Percentiles rank a stretch among this genome's conserved stretches.
phyloP scores from a whole-genome alignment of 2,797 vertebrate species.

The Poeciliopsis turneri region DNA sequence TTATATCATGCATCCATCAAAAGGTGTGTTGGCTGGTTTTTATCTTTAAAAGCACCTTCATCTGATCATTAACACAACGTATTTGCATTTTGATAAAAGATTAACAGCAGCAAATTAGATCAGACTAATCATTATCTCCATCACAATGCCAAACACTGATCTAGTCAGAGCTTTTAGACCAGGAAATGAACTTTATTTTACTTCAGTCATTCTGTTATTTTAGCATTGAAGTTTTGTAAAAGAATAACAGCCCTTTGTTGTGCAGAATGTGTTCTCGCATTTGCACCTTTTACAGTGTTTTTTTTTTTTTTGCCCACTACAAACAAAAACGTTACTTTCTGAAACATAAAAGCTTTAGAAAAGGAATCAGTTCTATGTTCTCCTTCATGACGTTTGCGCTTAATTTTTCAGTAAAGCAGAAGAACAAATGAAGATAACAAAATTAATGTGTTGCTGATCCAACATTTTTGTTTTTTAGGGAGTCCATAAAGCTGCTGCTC shows the following conservation, averaged over 20 bases:
- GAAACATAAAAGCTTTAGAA: background rate
- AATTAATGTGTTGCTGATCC: background rate
- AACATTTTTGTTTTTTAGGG: slow-evolving; percentile 38
- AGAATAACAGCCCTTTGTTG: background rate
- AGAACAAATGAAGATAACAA: background rate
- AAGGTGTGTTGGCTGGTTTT: slow-evolving; percentile 43
- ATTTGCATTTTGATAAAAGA: background rate
- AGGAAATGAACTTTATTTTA: background rate
- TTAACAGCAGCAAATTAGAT: background rate
- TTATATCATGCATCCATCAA: background rate
- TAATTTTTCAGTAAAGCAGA: background rate
- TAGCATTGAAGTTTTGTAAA: background rate
- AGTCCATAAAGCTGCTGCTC: slow-evolving; percentile 62
- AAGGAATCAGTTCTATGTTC: background rate
- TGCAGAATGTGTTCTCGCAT: background rate
- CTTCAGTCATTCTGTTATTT: background rate
- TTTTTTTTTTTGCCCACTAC: background rate
- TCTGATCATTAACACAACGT: background rate
- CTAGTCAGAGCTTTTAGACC: background rate
- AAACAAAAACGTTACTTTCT: background rate
- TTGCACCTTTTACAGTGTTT: background rate
- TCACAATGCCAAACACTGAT: background rate
- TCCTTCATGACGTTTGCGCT: background rate
- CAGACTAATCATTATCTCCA: background rate
- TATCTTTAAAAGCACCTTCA: background rate